Evolutionary conservation across 1,140 invertebrate species (phyloP).

Genomic region (Plutomurus gul): DNA sequence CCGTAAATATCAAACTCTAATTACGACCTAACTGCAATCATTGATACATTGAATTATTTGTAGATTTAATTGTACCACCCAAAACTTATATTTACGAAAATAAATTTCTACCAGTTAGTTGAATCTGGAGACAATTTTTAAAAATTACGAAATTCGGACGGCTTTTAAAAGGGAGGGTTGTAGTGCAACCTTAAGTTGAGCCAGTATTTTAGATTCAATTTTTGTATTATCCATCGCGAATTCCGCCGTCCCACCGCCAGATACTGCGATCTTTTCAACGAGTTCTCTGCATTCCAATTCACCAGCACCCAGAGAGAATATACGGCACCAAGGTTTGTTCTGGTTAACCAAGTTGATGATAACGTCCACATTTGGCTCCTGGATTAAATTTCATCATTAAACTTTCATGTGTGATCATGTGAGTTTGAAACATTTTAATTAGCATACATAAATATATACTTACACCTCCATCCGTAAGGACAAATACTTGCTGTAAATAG

Average conservation of each 20-base stretch:
- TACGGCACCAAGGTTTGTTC: slow-evolving; percentile 53
- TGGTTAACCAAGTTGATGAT: slow-evolving; percentile 54
- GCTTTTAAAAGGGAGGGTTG: slow-evolving; percentile 53
- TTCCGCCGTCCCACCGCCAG: slow-evolving; percentile 55
- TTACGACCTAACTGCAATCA: no score
- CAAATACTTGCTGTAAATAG: slow-evolving; percentile 56
- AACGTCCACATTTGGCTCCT: neutral
- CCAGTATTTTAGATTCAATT: slow-evolving; percentile 56
- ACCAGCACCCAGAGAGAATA: slow-evolving; percentile 58
- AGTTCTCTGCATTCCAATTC: slow-evolving; percentile 55
- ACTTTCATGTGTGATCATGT: no score
- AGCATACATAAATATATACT: neutral
- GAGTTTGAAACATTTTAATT: no score
- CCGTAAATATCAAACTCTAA: no score
- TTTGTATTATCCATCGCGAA: slow-evolving; percentile 55
- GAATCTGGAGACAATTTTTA: no score
- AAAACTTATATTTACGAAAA: no score
- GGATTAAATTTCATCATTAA: no score
- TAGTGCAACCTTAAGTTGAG: slow-evolving; percentile 56
- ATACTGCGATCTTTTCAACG: slow-evolving; percentile 56
- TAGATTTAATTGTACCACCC: no score
- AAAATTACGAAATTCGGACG: no score
- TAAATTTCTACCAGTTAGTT: no score
- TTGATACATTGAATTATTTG: no score
- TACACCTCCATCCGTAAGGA: slow-evolving; percentile 58